phyloP scores from a whole-genome alignment of 2,888 invertebrate genomes.

The Dryobota labecula region DNA sequence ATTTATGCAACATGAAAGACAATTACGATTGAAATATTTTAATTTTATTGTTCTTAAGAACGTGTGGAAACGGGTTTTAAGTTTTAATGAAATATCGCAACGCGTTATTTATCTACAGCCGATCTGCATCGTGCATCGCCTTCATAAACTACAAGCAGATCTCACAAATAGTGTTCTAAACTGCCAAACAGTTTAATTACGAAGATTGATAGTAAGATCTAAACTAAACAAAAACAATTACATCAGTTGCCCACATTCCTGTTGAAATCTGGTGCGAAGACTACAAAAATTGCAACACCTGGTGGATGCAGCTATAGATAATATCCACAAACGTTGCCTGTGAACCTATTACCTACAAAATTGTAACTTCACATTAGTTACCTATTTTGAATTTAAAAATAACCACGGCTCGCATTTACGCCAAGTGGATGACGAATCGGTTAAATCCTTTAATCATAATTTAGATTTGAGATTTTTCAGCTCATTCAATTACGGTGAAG shows the following conservation, averaged over 20 bases:
- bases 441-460: conserved; percentile 41
- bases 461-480: conserved; percentile 49
- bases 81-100: conserved; percentile 16
- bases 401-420: conserved; percentile 1
- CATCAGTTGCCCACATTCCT: not conserved
- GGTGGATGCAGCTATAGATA: not conserved
- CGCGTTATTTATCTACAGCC: not conserved
- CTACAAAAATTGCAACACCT: not conserved
- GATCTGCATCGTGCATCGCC: not conserved
- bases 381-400: not conserved
- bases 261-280: not conserved
- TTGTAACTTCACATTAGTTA: not conserved
- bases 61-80: conserved; percentile 13
- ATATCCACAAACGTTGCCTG: not conserved
- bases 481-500: conserved; percentile 30
- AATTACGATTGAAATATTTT: conserved; percentile 42
- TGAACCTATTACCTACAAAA: not conserved
- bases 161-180: not conserved
- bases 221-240: not conserved
- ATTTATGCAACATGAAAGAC: conserved; percentile 22
- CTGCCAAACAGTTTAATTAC: too few relatives aligned
- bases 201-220: not conserved
- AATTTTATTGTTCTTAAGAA: conserved; percentile 39
- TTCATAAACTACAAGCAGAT: not conserved
- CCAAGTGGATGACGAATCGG: conserved; percentile 28